Percentiles rank a stretch among this genome's conserved stretches.
Conservation (phyloP, 2,888 invertebrate genomes). For the Bedellia somnulentella region DNA sequence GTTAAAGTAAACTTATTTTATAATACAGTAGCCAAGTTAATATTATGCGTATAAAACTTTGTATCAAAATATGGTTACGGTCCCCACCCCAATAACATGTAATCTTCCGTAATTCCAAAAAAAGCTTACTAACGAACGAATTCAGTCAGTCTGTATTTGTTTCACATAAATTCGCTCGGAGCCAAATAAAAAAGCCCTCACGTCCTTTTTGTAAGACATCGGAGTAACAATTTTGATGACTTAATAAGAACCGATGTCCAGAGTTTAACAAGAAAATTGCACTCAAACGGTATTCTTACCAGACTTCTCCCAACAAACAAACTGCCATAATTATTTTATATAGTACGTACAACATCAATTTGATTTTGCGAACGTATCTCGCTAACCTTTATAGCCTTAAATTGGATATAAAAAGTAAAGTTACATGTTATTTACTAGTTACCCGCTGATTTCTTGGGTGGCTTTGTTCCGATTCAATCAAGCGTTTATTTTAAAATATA, state of each 20-base stretch:
- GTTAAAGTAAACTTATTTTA: no score
- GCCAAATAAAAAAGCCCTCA: constrained; percentile 3
- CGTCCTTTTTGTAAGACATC: constrained; percentile 12
- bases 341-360: constrained; percentile 9
- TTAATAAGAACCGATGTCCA: constrained; percentile 31
- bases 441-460: no score
- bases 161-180: background rate
- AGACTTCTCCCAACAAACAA: constrained; percentile 21
- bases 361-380: constrained; percentile 2
- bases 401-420: constrained; percentile 1
- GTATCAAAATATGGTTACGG: no score
- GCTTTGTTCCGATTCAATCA: no score
- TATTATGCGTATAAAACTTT: no score
- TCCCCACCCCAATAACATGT: no score
- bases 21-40: no score
- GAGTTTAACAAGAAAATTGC: constrained; percentile 32
- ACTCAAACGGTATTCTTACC: constrained; percentile 18
- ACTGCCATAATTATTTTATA: constrained; percentile 28
- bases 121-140: no score
- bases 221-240: constrained; percentile 32
- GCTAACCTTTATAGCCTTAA: constrained; percentile 2
- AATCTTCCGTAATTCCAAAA: no score
- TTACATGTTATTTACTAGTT: no score
- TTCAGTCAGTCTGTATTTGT: background rate
- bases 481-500: no score